Conservation (phyloP, 2,113 vertebrate species). For the Anas platyrhynchos region DNA sequence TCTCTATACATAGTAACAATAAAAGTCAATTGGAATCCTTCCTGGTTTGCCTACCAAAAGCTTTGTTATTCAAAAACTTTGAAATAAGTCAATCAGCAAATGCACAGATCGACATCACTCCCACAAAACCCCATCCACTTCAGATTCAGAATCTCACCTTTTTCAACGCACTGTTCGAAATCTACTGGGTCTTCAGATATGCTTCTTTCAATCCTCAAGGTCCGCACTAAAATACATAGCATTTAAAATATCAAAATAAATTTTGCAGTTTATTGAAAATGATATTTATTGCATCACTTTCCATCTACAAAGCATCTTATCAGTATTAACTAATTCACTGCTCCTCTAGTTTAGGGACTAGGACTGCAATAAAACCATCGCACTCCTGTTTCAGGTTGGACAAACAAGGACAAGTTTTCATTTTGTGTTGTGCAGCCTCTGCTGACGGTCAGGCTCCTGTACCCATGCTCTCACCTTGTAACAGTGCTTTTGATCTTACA, state of each 20-base stretch:
- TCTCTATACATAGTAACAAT: background rate
- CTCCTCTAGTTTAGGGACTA: too few species aligned
- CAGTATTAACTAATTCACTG: too few species aligned
- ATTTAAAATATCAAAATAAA: background rate
- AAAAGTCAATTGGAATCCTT: background rate
- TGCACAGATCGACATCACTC: background rate
- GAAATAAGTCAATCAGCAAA: background rate
- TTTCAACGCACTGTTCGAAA: constrained; percentile 86
- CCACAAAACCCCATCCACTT: background rate
- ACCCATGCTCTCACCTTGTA: background rate
- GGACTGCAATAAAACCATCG: too few species aligned
- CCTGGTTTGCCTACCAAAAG: background rate
- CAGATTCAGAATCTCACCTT: constrained; percentile 78
- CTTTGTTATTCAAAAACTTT: background rate
- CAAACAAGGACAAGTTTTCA: background rate
- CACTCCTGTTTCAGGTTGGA: background rate
- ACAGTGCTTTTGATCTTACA: background rate
- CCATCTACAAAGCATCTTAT: too few species aligned
- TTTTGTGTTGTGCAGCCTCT: background rate
- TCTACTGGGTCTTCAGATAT: constrained; percentile 79
- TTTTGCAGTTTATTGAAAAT: background rate
- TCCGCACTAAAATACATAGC: constrained; percentile 79
- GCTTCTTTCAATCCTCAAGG: constrained; percentile 88
- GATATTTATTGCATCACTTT: too few species aligned
- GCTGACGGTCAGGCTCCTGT: background rate